Percentiles rank a stretch among this genome's conserved stretches.
These are phyloP conservation scores for Lepidurus arcticus DNA, from an alignment of 1,140 invertebrate genomes.

Conservation along the genomic window DNA sequence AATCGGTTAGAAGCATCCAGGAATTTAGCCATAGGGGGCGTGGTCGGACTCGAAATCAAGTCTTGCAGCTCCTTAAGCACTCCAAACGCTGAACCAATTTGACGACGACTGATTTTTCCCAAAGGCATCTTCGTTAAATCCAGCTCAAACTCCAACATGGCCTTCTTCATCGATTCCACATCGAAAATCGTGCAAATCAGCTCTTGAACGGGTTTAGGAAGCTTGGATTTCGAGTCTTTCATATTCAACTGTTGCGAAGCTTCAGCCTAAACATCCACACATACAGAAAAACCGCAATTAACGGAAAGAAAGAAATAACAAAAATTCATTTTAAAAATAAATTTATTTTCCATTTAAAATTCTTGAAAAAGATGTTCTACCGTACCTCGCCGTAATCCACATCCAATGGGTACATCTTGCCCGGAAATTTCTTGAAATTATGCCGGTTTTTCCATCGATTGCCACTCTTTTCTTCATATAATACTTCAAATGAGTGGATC, in stretches of 20 bases:
- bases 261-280: slow-evolving; percentile 42
- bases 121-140: slow-evolving; percentile 96
- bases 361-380: slow-evolving; percentile 8
- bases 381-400: slow-evolving; percentile 67
- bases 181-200: slow-evolving; percentile 86
- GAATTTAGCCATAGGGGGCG: slow-evolving; percentile 53
- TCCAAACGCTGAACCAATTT: slow-evolving; percentile 78
- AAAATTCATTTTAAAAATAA: slow-evolving; percentile 19
- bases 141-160: slow-evolving; percentile 90
- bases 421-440: slow-evolving; percentile 71
- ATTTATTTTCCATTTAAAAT: not conserved
- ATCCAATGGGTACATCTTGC: slow-evolving; percentile 82
- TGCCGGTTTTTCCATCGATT: slow-evolving; percentile 66
- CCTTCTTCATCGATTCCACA: slow-evolving; percentile 82
- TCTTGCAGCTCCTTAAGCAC: slow-evolving; percentile 72
- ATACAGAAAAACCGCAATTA: slow-evolving; percentile 13
- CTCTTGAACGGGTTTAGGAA: slow-evolving; percentile 71
- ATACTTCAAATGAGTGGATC: slow-evolving; percentile 56
- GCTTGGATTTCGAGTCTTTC: slow-evolving; percentile 54
- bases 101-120: slow-evolving; percentile 87
- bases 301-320: slow-evolving; percentile 22
- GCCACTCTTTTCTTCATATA: slow-evolving; percentile 79
- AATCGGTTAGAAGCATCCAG: slow-evolving; percentile 85
- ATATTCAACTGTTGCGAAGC: slow-evolving; percentile 40
- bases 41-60: slow-evolving; percentile 50